Conservation (phyloP, 2,797 vertebrate species). For the Karalla daura region DNA sequence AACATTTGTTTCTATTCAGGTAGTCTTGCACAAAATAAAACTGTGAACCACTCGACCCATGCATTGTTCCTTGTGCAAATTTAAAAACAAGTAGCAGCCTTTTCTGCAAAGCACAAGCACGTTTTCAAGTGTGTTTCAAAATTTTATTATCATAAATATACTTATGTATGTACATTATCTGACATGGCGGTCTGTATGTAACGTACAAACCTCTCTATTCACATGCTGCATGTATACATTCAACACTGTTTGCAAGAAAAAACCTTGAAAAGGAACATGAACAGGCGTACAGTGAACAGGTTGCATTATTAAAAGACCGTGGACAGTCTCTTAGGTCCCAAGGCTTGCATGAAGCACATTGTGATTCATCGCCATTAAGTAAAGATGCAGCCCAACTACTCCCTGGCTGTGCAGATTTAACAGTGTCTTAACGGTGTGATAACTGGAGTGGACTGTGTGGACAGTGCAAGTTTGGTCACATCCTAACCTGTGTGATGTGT, state of each 20-base stretch:
- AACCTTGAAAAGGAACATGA: conserved; percentile 65
- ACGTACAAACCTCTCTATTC: conserved; percentile 65
- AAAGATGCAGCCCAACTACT: conserved; percentile 31
- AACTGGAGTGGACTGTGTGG: conserved; percentile 28
- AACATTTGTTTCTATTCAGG: background rate
- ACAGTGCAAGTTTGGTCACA: conserved; percentile 44
- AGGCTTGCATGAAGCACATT: conserved; percentile 44
- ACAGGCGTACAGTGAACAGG: conserved; percentile 58
- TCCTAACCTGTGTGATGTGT: conserved; percentile 25
- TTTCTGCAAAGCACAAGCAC: conserved; percentile 15
- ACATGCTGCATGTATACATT: conserved; percentile 70
- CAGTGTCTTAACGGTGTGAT: conserved; percentile 36
- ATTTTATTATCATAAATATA: conserved; percentile 86
- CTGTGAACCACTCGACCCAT: background rate
- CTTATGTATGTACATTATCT: conserved; percentile 83
- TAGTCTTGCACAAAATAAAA: background rate
- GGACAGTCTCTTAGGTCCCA: conserved; percentile 33
- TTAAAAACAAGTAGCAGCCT: background rate
- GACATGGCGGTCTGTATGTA: conserved; percentile 71
- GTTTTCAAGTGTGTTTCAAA: conserved; percentile 40
- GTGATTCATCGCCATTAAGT: conserved; percentile 48
- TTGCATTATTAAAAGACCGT: conserved; percentile 53
- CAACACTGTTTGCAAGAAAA: conserved; percentile 66
- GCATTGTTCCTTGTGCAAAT: background rate
- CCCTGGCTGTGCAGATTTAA: conserved; percentile 30